phyloP scores from a whole-genome alignment of 2,888 invertebrate genomes.

The Ryuthela nishihirai region DNA sequence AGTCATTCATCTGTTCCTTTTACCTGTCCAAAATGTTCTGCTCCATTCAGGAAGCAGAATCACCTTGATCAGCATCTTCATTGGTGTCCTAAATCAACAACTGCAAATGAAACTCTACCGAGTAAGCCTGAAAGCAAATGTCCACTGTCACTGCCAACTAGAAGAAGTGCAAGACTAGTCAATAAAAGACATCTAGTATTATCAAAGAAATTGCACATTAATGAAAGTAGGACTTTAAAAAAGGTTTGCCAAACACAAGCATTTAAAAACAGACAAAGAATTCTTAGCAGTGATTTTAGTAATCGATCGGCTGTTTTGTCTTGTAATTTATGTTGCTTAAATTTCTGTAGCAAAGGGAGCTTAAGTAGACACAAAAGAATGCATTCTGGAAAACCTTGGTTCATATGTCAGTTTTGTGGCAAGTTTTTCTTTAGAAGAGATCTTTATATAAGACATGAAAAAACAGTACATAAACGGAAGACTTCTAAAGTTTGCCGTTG shows the following conservation, averaged over 20 bases:
- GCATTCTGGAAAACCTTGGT: slow-evolving; percentile 33
- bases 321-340: neutral
- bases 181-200: slow-evolving; percentile 8
- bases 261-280: slow-evolving; percentile 5
- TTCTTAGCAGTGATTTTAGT: slow-evolving; percentile 1
- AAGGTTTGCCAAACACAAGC: slow-evolving; percentile 1
- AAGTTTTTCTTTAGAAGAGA: slow-evolving; percentile 35
- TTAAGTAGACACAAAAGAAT: slow-evolving; percentile 30
- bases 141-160: neutral
- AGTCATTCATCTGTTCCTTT: slow-evolving; percentile 24
- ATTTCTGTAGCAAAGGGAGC: slow-evolving; percentile 27
- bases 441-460: slow-evolving; percentile 32
- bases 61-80: slow-evolving; percentile 17
- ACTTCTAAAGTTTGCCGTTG: slow-evolving; percentile 19
- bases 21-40: slow-evolving; percentile 20
- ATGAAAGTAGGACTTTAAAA: neutral
- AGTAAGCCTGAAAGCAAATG: slow-evolving; percentile 9
- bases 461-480: slow-evolving; percentile 26
- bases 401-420: slow-evolving; percentile 30
- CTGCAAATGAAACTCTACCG: neutral
- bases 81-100: slow-evolving; percentile 12
- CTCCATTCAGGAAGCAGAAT: slow-evolving; percentile 15
- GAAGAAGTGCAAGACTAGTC: slow-evolving; percentile 27
- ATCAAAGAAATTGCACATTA: neutral
- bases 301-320: neutral